Evolutionary conservation across 2,797 vertebrate genomes (phyloP).

Genomic region (Bradypodion pumilum): DNA sequence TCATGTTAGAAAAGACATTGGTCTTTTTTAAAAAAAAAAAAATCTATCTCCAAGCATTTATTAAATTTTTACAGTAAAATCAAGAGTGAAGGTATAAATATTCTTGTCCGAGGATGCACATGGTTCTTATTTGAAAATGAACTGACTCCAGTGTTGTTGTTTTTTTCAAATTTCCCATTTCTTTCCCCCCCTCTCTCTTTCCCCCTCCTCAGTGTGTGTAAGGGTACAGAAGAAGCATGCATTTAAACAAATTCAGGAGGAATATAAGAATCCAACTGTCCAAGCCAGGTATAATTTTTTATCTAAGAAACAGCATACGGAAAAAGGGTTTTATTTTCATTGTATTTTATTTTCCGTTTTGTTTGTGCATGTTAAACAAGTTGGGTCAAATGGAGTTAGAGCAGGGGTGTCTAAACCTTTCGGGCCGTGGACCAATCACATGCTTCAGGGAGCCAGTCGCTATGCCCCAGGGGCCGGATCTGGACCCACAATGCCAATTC

Average conservation of each 20-base stretch:
- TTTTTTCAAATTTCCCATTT: conserved; percentile 62
- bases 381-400: conserved; percentile 13
- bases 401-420: no score
- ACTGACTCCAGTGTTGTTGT: conserved; percentile 15
- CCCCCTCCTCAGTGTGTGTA: conserved; percentile 65
- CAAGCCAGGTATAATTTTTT: conserved; percentile 60
- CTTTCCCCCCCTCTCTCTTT: conserved; percentile 46
- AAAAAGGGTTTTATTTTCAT: background rate
- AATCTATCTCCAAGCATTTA: conserved; percentile 48
- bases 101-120: conserved; percentile 25
- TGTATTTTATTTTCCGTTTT: background rate
- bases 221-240: conserved; percentile 67
- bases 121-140: conserved; percentile 37
- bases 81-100: background rate
- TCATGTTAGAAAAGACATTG: conserved; percentile 20
- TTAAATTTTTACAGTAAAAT: conserved; percentile 2
- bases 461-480: no score
- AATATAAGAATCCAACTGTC: conserved; percentile 57
- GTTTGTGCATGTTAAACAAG: background rate
- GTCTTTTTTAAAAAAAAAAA: background rate
- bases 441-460: no score
- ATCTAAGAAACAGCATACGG: conserved; percentile 30
- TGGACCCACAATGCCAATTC: no score
- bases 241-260: conserved; percentile 67
- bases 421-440: no score